A percentile compares a stretch with the other conserved stretches of the same genome.
phyloP scores from a whole-genome alignment of 2,113 vertebrate species.

The Patagioenas fasciata region DNA sequence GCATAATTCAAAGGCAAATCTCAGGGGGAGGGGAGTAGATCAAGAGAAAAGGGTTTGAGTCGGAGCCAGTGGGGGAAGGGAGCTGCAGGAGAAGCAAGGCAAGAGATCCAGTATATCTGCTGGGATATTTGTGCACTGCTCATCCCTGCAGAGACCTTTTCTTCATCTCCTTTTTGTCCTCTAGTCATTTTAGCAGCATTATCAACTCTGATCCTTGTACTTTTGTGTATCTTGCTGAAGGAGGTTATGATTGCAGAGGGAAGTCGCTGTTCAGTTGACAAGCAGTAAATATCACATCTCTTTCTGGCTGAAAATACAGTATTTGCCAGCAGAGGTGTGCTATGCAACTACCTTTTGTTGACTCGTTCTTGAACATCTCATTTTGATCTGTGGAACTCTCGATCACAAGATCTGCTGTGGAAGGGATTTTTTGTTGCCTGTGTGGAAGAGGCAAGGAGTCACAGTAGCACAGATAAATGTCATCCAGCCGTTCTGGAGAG shows the following conservation, averaged over 20 bases:
- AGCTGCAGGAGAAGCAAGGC: neutral
- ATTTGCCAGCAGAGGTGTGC: neutral
- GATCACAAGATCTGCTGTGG: neutral
- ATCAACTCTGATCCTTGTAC: neutral
- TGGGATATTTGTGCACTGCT: neutral
- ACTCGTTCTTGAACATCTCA: neutral
- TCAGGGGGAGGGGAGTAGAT: conserved; percentile 19
- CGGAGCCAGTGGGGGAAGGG: neutral
- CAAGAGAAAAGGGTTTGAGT: conserved; percentile 22
- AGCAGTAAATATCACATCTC: neutral
- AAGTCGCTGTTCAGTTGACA: neutral
- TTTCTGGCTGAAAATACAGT: neutral
- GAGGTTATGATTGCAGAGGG: neutral
- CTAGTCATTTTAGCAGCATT: fast-evolving
- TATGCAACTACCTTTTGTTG: neutral
- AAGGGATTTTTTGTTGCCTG: neutral
- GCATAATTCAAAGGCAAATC: conserved; percentile 61
- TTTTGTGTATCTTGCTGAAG: neutral
- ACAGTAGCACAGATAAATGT: neutral
- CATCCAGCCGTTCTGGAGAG: conserved; percentile 16
- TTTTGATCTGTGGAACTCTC: neutral
- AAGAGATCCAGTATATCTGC: neutral
- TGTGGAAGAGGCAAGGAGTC: neutral
- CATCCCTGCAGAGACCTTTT: neutral
- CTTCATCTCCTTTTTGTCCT: neutral